Conservation (phyloP, 1,140 invertebrate species). For the Drosophila nigromelanica region DNA sequence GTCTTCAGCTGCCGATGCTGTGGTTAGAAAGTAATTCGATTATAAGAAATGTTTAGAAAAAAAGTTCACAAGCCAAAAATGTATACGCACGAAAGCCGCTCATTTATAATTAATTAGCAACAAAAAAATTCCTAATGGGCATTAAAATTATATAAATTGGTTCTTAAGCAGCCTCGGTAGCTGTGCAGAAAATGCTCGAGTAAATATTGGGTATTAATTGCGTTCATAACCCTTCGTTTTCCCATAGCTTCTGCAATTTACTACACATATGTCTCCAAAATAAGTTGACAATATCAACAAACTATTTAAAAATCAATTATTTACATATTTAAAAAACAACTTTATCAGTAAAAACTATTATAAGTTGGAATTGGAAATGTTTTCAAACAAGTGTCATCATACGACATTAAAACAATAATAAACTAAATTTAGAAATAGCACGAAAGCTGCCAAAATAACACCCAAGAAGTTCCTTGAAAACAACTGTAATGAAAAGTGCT, state of each 20-base stretch:
- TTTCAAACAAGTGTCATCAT: not conserved
- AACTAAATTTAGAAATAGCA: not conserved
- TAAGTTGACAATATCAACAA: too few species aligned
- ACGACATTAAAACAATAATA: not conserved
- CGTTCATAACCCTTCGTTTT: too few species aligned
- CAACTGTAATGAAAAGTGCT: slow-evolving; percentile 7
- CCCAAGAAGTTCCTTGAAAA: not conserved
- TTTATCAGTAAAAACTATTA: too few species aligned
- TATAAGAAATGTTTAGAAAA: slow-evolving; percentile 56
- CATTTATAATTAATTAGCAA: slow-evolving; percentile 74
- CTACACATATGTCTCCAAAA: too few species aligned
- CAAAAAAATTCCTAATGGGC: slow-evolving; percentile 56
- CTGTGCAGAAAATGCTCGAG: too few species aligned
- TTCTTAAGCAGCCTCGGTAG: slow-evolving; percentile 1
- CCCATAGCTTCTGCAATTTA: too few species aligned
- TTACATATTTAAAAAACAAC: too few species aligned
- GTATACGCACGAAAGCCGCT: slow-evolving; percentile 46
- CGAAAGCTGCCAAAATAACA: not conserved
- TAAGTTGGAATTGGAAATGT: not conserved
- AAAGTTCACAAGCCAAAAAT: slow-evolving; percentile 11
- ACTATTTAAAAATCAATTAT: too few species aligned
- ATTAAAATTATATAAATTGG: slow-evolving; percentile 68
- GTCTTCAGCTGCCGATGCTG: slow-evolving; percentile 41
- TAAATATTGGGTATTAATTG: too few species aligned
- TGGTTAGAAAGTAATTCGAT: slow-evolving; percentile 78